Evolutionary conservation across 2,888 invertebrate genomes (phyloP).

Genomic region (Machimus rusticus): DNA sequence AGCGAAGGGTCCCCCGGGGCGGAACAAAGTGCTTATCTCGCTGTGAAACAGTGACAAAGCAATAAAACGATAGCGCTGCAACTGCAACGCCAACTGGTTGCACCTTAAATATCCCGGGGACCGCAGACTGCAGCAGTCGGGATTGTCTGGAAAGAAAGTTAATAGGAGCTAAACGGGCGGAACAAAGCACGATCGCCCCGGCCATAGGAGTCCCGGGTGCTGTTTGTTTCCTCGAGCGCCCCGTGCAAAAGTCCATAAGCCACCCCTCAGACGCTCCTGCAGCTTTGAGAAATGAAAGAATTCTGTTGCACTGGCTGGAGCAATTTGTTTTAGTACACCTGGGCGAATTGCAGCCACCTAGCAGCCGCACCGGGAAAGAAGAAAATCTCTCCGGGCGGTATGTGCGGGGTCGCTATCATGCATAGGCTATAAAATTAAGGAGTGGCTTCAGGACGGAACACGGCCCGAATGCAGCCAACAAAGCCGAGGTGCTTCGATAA

Average conservation of each 20-base stretch:
- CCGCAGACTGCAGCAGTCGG: neutral
- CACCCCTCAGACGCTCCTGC: neutral
- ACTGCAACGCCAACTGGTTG: neutral
- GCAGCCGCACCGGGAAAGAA: neutral
- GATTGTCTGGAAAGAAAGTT: neutral
- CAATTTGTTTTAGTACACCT: constrained; percentile 26
- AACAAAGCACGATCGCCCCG: neutral
- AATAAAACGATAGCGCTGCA: neutral
- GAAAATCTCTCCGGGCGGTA: neutral
- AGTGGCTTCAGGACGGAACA: neutral
- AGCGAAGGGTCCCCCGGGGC: neutral
- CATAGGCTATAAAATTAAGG: constrained; percentile 5
- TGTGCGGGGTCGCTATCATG: neutral
- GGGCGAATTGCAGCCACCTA: neutral
- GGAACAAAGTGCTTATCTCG: neutral
- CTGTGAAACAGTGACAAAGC: neutral
- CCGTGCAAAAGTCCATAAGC: neutral
- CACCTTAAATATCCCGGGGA: neutral
- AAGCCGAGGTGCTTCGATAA: neutral
- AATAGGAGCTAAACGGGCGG: neutral
- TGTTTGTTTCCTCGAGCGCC: neutral
- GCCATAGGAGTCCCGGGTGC: neutral
- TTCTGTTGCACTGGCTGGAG: neutral
- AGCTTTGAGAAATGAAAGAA: constrained; percentile 4
- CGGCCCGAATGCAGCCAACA: neutral